Evolutionary conservation across 64 coral and sea anemone species (phyloP).

Genomic region (Hydrozoanthus tunicans): DNA sequence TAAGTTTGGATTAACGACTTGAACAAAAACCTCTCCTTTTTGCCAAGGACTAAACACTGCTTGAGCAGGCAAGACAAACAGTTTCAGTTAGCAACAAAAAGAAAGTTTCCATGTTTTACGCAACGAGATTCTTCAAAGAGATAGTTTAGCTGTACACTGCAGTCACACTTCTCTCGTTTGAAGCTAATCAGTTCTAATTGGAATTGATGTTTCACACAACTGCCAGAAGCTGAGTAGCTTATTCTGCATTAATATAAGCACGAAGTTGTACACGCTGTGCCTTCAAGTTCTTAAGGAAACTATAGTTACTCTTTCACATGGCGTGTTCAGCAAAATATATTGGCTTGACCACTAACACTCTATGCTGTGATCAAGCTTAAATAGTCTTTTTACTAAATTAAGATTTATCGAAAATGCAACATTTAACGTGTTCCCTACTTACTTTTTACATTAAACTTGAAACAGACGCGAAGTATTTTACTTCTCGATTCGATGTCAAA

Average conservation of each 20-base stretch:
- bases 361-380: constrained; percentile 11
- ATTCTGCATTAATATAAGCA: neutral
- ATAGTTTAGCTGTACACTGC: too few species aligned
- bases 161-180: neutral
- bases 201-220: neutral
- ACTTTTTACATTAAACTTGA: constrained; percentile 6
- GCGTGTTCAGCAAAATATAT: constrained; percentile 40
- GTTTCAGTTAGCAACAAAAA: too few species aligned
- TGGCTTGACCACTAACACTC: constrained; percentile 25
- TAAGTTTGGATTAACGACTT: too few species aligned
- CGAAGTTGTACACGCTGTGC: neutral
- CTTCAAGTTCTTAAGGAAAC: neutral
- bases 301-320: neutral
- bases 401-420: constrained; percentile 33
- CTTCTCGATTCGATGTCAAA: neutral
- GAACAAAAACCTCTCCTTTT: too few species aligned
- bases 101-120: too few species aligned
- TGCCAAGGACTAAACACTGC: too few species aligned
- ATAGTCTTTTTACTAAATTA: constrained; percentile 40
- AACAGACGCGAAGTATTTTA: neutral
- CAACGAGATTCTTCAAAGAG: too few species aligned
- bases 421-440: constrained; percentile 5
- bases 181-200: neutral
- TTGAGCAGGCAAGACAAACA: too few species aligned
- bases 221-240: constrained; percentile 13